Evolutionary conservation across 2,888 invertebrate species (phyloP).

Genomic region (Lepeophtheirus nordmannii): DNA sequence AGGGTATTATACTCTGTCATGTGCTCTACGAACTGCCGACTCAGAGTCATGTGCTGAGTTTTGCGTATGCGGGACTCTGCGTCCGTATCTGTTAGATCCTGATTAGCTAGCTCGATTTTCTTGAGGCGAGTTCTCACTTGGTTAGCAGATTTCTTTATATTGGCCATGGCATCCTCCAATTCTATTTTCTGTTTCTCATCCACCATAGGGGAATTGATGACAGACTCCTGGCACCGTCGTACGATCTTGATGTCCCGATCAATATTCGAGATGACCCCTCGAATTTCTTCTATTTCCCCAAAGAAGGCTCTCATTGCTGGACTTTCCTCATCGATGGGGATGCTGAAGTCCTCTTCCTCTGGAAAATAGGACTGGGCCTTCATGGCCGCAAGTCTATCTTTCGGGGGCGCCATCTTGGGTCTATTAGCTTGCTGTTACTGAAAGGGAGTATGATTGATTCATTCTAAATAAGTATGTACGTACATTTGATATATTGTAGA

Average conservation of each 20-base stretch:
- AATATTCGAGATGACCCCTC: neutral
- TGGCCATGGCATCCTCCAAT: slow-evolving; percentile 16
- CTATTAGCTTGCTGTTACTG: neutral
- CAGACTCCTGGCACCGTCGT: neutral
- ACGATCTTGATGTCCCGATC: slow-evolving; percentile 2
- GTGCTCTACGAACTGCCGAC: slow-evolving; percentile 11
- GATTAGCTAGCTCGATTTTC: slow-evolving; percentile 17
- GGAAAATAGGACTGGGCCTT: slow-evolving; percentile 13
- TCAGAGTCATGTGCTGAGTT: slow-evolving; percentile 18
- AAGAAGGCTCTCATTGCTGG: slow-evolving; percentile 19
- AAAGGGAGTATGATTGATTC: neutral
- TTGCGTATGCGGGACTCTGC: slow-evolving; percentile 19
- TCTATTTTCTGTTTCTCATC: neutral
- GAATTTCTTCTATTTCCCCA: slow-evolving; percentile 10
- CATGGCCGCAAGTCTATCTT: slow-evolving; percentile 16
- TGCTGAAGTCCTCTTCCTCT: slow-evolving; percentile 16
- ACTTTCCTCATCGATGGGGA: slow-evolving; percentile 9
- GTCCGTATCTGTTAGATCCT: neutral
- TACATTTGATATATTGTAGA: too few species aligned
- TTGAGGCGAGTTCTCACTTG: slow-evolving; percentile 6
- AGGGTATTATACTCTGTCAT: slow-evolving; percentile 22
- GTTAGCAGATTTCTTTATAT: slow-evolving; percentile 18
- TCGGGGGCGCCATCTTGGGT: slow-evolving; percentile 13
- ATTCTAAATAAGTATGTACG: too few species aligned
- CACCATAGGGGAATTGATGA: slow-evolving; percentile 7